Conservation (phyloP, 2,113 vertebrate genomes). For the Hippocampus mohnikei region DNA sequence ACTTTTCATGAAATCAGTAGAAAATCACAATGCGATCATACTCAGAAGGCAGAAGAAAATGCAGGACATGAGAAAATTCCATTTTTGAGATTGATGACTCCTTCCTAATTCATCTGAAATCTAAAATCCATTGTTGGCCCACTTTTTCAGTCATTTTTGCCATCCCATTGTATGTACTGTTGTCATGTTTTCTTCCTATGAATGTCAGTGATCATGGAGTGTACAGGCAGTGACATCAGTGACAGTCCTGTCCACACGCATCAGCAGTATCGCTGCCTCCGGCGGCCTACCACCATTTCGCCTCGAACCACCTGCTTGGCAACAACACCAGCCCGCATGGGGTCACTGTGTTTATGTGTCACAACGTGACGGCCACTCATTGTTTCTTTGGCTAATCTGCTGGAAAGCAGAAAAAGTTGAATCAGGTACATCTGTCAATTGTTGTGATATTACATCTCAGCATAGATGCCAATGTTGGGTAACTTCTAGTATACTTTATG, state of each 20-base stretch:
- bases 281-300: slow-evolving; percentile 29
- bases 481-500: background rate
- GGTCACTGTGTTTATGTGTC: slow-evolving; percentile 37
- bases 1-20: slow-evolving; percentile 48
- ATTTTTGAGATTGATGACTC: no score
- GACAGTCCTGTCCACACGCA: slow-evolving; percentile 56
- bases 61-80: background rate
- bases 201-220: slow-evolving; percentile 16
- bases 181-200: background rate
- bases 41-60: no score
- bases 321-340: slow-evolving; percentile 46
- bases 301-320: slow-evolving; percentile 52
- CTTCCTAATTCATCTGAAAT: background rate
- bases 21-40: slow-evolving; percentile 19
- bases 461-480: background rate
- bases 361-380: slow-evolving; percentile 18
- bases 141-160: background rate
- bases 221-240: slow-evolving; percentile 53
- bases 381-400: slow-evolving; percentile 14
- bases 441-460: background rate
- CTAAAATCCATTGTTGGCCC: background rate
- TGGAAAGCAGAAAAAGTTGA: background rate
- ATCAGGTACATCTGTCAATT: background rate
- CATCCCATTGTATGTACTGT: background rate
- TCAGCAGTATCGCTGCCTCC: slow-evolving; percentile 27